Percentiles rank a stretch among this genome's conserved stretches.
Evolutionary conservation across 2,888 invertebrate genomes (phyloP).

Genomic region (Diaperis boleti): DNA sequence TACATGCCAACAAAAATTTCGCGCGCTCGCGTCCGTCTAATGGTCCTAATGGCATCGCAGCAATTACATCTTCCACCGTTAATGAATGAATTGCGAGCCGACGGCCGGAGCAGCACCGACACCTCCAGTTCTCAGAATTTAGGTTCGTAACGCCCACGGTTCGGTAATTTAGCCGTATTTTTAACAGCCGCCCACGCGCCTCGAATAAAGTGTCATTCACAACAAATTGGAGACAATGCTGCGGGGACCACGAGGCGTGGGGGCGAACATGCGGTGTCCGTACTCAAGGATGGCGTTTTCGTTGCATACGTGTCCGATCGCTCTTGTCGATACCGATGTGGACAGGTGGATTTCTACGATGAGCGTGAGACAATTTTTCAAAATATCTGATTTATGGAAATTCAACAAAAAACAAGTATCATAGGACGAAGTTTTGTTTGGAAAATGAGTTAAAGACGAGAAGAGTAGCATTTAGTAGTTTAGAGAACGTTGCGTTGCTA

Average conservation of each 20-base stretch:
- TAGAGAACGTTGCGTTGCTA: too few relatives aligned
- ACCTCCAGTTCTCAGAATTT: conserved; percentile 58
- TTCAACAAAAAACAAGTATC: too few relatives aligned
- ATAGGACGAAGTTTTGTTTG: too few relatives aligned
- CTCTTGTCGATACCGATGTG: too few relatives aligned
- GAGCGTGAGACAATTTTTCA: too few relatives aligned
- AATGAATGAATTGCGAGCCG: conserved; percentile 40
- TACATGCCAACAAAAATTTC: conserved; percentile 27
- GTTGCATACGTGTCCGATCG: too few relatives aligned
- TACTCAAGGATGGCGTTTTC: too few relatives aligned
- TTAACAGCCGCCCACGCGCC: conserved; percentile 56
- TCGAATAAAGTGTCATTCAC: conserved; percentile 45
- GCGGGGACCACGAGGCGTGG: conserved; percentile 4
- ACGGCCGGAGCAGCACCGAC: conserved; percentile 52
- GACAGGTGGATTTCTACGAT: too few relatives aligned
- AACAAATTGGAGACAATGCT: conserved; percentile 45
- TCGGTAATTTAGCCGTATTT: conserved; percentile 59
- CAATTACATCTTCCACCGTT: conserved; percentile 38
- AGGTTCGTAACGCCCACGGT: conserved; percentile 55
- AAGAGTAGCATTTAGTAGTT: too few relatives aligned
- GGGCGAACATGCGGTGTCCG: conserved; percentile 1
- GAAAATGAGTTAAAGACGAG: too few relatives aligned
- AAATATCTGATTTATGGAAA: too few relatives aligned
- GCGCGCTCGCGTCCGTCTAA: conserved; percentile 16
- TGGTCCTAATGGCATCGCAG: conserved; percentile 25